phyloP scores from a whole-genome alignment of 2,797 vertebrate genomes.

The Sebastes kiyomatsui region DNA sequence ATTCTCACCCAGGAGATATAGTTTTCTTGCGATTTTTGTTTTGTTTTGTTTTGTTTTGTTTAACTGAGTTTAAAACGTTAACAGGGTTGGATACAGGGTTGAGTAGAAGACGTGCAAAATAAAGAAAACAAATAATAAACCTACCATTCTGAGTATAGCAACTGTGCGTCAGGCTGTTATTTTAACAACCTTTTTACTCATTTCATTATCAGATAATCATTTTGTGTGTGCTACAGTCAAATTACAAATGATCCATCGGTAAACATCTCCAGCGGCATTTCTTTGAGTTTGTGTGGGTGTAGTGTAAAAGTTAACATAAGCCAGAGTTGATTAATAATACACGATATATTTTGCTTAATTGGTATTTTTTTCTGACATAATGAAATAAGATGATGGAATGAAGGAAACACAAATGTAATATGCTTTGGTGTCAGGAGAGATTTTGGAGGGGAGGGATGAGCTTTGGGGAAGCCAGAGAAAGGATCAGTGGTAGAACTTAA shows the following conservation, averaged over 20 bases:
- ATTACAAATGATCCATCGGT: not conserved
- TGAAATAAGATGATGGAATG: slow-evolving; percentile 48
- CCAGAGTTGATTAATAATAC: slow-evolving; percentile 24
- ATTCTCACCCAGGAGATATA: not conserved
- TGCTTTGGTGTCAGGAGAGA: slow-evolving; percentile 58
- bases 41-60: not conserved
- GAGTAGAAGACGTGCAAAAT: not conserved
- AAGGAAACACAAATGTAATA: slow-evolving; percentile 57
- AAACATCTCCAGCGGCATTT: not conserved
- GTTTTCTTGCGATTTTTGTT: not conserved
- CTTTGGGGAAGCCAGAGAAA: slow-evolving; percentile 51
- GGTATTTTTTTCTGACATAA: slow-evolving; percentile 51
- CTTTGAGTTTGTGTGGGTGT: not conserved
- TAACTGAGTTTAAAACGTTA: not conserved
- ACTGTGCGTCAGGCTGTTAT: not conserved
- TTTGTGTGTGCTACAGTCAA: not conserved
- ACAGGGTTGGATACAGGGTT: not conserved
- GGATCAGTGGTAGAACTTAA: slow-evolving; percentile 74
- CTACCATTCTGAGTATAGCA: not conserved
- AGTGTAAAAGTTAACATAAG: slow-evolving; percentile 19
- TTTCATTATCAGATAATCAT: not conserved
- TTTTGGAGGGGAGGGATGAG: slow-evolving; percentile 55
- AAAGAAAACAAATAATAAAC: not conserved
- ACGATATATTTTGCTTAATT: slow-evolving; percentile 40
- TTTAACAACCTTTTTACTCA: not conserved